Evolutionary conservation across 2,888 invertebrate genomes (phyloP).

Genomic region (Chymomyza caudatula): DNA sequence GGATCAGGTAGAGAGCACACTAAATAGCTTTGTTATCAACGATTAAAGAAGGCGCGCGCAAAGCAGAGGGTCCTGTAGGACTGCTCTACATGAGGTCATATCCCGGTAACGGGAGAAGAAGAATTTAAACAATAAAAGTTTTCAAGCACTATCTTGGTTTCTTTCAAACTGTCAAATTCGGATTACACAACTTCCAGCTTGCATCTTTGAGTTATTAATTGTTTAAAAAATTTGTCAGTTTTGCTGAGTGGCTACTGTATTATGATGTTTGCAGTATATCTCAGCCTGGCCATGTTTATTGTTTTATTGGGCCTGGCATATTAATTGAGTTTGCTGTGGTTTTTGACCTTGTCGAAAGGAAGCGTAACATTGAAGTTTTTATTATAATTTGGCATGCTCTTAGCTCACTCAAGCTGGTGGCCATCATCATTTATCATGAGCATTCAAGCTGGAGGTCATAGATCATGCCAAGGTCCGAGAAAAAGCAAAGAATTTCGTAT

Average conservation of each 20-base stretch:
- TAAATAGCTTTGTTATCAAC: too few species aligned
- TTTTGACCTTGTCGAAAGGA: conserved; percentile 57
- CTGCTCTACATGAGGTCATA: too few species aligned
- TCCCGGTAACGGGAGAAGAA: too few species aligned
- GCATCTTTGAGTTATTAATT: too few species aligned
- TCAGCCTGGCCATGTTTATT: conserved; percentile 31
- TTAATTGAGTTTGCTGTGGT: conserved; percentile 66
- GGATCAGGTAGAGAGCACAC: too few species aligned
- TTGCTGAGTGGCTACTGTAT: background rate
- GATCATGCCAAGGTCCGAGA: background rate
- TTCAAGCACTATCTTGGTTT: too few species aligned
- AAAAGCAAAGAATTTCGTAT: conserved; percentile 43
- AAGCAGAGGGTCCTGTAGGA: too few species aligned
- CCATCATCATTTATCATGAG: conserved; percentile 54
- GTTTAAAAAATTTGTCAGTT: background rate
- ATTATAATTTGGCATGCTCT: background rate
- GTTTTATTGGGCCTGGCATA: conserved; percentile 57
- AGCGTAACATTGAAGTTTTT: conserved; percentile 36
- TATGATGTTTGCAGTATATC: background rate
- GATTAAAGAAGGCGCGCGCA: too few species aligned
- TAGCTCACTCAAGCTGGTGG: background rate
- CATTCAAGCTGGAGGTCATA: background rate
- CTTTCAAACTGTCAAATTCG: too few species aligned
- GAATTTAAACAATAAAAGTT: too few species aligned
- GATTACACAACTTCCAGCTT: too few species aligned